Percentiles rank a stretch among this genome's conserved stretches.
These are phyloP conservation scores for Sparidentex hasta DNA, from an alignment of 2,797 vertebrate genomes.

Conservation along the genomic window DNA sequence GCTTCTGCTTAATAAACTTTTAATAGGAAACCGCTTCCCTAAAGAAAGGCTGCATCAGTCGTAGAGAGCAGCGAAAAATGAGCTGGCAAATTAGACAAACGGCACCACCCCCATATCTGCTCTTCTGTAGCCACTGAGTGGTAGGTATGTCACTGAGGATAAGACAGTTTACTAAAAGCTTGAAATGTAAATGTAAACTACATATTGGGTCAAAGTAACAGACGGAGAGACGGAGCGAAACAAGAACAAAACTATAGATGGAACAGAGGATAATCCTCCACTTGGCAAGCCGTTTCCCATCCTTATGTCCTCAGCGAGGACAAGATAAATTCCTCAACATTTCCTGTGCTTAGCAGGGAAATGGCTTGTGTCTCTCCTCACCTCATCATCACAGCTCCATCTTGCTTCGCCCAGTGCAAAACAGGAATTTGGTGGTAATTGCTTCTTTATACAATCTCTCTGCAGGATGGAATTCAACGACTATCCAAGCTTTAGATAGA, in stretches of 20 bases:
- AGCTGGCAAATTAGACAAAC: slow-evolving; percentile 63
- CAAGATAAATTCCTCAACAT: slow-evolving; percentile 48
- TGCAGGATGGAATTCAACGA: slow-evolving; percentile 38
- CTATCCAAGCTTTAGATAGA: slow-evolving; percentile 7
- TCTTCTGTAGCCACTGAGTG: slow-evolving; percentile 24
- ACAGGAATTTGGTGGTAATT: slow-evolving; percentile 60
- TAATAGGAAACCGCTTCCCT: slow-evolving; percentile 58
- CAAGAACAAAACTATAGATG: slow-evolving; percentile 23
- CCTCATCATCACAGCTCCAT: slow-evolving; percentile 36
- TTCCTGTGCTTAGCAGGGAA: slow-evolving; percentile 55
- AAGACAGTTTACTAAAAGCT: slow-evolving; percentile 37
- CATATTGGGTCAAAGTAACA: slow-evolving; percentile 16
- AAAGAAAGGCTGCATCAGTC: slow-evolving; percentile 51
- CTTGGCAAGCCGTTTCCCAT: slow-evolving; percentile 21
- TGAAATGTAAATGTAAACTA: slow-evolving; percentile 45
- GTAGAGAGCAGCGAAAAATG: slow-evolving; percentile 47
- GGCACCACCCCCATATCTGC: slow-evolving; percentile 45
- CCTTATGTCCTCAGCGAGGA: slow-evolving; percentile 19
- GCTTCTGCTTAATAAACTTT: slow-evolving; percentile 71
- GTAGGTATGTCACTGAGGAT: slow-evolving; percentile 20
- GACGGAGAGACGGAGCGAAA: slow-evolving; percentile 8
- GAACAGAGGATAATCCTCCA: slow-evolving; percentile 39
- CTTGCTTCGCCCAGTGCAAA: slow-evolving; percentile 30
- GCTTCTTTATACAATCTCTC: slow-evolving; percentile 59
- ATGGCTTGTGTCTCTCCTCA: slow-evolving; percentile 31